Evolutionary conservation across 2,113 vertebrate genomes (phyloP), one percentile per base, ranked within the genome.

Genomic region (Danionella cerebrum): DNA sequence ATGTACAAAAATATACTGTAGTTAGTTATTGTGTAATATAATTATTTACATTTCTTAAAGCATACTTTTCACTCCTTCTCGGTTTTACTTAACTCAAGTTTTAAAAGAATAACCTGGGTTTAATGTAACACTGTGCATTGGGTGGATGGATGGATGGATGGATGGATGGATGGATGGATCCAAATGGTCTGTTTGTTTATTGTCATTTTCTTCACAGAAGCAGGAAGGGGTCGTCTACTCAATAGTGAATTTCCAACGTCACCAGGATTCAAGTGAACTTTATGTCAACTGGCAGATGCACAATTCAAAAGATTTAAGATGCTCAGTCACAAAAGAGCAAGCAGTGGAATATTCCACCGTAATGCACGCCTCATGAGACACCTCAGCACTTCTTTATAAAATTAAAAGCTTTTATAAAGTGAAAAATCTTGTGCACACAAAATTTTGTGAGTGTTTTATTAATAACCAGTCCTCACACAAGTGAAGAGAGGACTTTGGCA

Each of bases 341-440:
- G 73, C 12, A 3, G 85, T 86, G 62, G 86, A 84, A 75, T 89
- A 89, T 51, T 83, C 85, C 41, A 84, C 67, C 2, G 48, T 89
- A 53, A 79, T 82, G 5, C 21, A 73, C 39, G 55, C 71, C 21
- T 47, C 39, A 21, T 69, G 27, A 79, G 57, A 44, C 60, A 6
- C 25, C 53, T 31, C 18, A 21, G 16, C 16, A 8, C 19, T 45
- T 36, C 18, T 38, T 16, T 4, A 9, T 19, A 35, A 6, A 8
- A 13, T 25, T 7, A 2, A 12, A 41, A 48, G 44, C 5, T 35
- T 48, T 8, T 64, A 1, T 19, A 14, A 11, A 27, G 22, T 16
- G 24, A 51, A 1, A 1, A 5, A 21, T 22, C 11, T 24, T 7
- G 5, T 24, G 2, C n/a, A n/a, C n/a, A n/a, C n/a, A n/a, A n/a